A percentile compares a stretch with the other conserved stretches of the same genome.
phyloP scores from a whole-genome alignment of 2,797 vertebrate genomes.

The Coracias cyanogaster region DNA sequence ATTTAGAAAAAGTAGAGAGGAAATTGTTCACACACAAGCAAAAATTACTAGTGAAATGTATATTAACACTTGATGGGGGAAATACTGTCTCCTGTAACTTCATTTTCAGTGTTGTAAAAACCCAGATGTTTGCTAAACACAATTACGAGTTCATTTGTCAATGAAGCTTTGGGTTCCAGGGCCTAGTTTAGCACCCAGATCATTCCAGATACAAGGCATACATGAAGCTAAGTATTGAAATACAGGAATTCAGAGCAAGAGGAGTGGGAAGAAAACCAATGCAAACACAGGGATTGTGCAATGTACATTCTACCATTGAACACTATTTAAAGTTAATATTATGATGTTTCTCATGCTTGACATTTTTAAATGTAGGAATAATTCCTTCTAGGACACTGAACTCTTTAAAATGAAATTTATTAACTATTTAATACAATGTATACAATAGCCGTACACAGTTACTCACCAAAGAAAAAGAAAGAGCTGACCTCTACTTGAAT shows the following conservation, averaged over 20 bases:
- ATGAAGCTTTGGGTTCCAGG: neutral
- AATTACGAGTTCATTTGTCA: neutral
- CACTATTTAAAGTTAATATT: neutral
- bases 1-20: neutral
- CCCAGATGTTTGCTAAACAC: neutral
- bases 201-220: neutral
- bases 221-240: neutral
- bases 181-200: neutral
- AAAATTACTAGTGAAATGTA: neutral
- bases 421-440: neutral
- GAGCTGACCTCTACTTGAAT: neutral
- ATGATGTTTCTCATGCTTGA: neutral
- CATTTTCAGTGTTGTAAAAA: neutral
- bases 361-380: neutral
- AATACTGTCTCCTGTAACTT: neutral
- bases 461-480: neutral
- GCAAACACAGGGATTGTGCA: neutral
- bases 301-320: neutral
- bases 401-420: neutral
- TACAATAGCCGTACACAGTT: neutral
- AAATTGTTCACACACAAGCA: neutral
- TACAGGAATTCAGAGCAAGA: neutral
- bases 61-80: neutral
- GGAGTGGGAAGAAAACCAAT: neutral
- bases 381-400: neutral